Conservation (phyloP, 1,140 invertebrate species). For the Drosophila carrolli region DNA sequence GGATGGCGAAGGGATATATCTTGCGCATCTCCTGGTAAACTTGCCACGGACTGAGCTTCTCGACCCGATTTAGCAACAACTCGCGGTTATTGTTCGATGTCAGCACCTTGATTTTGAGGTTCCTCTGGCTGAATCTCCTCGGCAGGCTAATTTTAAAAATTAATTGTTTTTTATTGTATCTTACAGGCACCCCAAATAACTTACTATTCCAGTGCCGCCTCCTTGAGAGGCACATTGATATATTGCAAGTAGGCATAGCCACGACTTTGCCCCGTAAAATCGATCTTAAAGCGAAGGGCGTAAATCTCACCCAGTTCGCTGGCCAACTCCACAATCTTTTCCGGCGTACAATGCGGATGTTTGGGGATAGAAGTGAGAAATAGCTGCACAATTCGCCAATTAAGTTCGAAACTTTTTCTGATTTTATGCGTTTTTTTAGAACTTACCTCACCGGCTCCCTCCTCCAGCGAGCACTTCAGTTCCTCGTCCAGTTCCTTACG, state of each 20-base stretch:
- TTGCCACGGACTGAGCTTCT: constrained; percentile 23
- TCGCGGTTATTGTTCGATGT: constrained; percentile 36
- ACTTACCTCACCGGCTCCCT: constrained; percentile 55
- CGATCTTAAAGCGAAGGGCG: constrained; percentile 57
- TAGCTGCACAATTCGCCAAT: constrained; percentile 22
- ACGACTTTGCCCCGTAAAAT: constrained; percentile 31
- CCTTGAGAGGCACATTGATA: constrained; percentile 17
- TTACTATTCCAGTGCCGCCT: constrained; percentile 21
- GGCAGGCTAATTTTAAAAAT: constrained; percentile 22
- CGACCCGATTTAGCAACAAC: constrained; percentile 15
- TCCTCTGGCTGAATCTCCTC: not conserved
- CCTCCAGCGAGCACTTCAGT: not conserved
- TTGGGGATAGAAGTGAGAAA: constrained; percentile 27
- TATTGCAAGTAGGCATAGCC: constrained; percentile 69
- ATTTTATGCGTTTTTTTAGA: not conserved
- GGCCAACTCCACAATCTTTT: constrained; percentile 36
- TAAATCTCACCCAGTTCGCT: constrained; percentile 49
- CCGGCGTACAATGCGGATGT: not conserved
- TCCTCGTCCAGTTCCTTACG: not conserved
- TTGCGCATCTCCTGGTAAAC: constrained; percentile 45
- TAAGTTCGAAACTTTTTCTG: not conserved
- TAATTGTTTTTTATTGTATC: not conserved
- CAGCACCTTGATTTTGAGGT: constrained; percentile 1
- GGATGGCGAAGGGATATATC: constrained; percentile 13
- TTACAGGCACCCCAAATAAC: not conserved